A percentile compares a stretch with the other conserved stretches of the same genome.
Conservation (phyloP, 2,888 invertebrate genomes). For the Athripsodes cinereus region DNA sequence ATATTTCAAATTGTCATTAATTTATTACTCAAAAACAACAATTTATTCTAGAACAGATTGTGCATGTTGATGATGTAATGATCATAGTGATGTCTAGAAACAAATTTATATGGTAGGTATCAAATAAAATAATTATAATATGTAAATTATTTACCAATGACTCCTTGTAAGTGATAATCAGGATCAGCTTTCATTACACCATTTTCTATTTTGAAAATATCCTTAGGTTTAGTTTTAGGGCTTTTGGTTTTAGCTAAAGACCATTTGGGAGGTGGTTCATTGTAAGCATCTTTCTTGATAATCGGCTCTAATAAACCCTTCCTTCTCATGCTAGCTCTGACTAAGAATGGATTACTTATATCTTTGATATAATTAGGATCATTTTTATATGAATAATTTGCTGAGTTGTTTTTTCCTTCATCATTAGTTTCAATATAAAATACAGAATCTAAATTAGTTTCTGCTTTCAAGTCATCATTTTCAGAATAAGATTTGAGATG, state of each 20-base stretch:
- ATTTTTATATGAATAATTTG: slow-evolving; percentile 22
- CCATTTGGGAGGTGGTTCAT: slow-evolving; percentile 37
- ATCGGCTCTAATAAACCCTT: slow-evolving; percentile 45
- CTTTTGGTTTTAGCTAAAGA: slow-evolving; percentile 38
- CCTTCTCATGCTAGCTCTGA: slow-evolving; percentile 28
- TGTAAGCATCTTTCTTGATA: slow-evolving; percentile 34
- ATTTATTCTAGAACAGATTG: too few species aligned
- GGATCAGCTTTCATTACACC: slow-evolving; percentile 14
- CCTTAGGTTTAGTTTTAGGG: slow-evolving; percentile 1
- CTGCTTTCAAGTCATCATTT: slow-evolving; percentile 22
- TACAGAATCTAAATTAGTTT: slow-evolving; percentile 8
- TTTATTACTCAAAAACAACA: too few species aligned
- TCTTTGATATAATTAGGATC: slow-evolving; percentile 28
- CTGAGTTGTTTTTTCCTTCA: neutral
- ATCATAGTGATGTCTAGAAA: too few species aligned
- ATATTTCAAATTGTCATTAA: too few species aligned
- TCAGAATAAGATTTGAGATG: neutral
- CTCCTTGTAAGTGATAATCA: slow-evolving; percentile 25
- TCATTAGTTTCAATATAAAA: slow-evolving; percentile 13
- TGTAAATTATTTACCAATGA: slow-evolving; percentile 21
- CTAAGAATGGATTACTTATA: slow-evolving; percentile 27
- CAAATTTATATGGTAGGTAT: too few species aligned
- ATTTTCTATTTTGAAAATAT: slow-evolving; percentile 8
- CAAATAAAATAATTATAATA: too few species aligned
- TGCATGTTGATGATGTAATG: too few species aligned